Conservation (phyloP, 2,113 vertebrate species). For the Tylochromis polylepis region DNA sequence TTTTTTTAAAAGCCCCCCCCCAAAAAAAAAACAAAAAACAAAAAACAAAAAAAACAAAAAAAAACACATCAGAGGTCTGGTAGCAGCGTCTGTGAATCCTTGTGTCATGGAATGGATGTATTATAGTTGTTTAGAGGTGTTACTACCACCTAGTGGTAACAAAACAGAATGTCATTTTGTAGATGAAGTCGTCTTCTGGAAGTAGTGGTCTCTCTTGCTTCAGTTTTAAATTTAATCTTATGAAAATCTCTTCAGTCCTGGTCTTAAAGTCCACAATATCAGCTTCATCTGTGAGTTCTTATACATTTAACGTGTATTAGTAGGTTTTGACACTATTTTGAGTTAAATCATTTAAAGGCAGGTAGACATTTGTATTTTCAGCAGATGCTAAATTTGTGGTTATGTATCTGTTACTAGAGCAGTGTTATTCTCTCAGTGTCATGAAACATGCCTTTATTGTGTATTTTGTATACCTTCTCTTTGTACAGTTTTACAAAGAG, state of each 20-base stretch:
- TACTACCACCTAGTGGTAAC: no score
- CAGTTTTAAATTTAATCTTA: neutral
- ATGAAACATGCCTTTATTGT: neutral
- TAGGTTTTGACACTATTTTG: neutral
- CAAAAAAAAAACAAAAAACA: no score
- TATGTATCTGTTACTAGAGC: accelerated
- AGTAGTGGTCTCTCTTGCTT: neutral
- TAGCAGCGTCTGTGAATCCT: no score
- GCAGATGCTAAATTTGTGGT: neutral
- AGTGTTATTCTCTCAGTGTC: neutral
- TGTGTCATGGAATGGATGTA: no score
- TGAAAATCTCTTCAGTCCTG: neutral
- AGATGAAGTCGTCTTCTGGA: neutral
- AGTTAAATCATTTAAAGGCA: neutral
- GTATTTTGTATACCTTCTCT: no score
- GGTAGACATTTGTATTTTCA: neutral
- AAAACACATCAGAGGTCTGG: no score
- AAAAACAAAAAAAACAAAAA: no score
- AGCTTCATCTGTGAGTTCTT: neutral
- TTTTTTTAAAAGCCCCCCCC: no score
- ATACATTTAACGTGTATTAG: neutral
- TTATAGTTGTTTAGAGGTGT: no score
- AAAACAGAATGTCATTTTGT: neutral
- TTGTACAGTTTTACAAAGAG: no score
- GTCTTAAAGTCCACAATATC: neutral